Evolutionary conservation across 2,888 invertebrate species (phyloP).

Genomic region (Thymelicus lineola): DNA sequence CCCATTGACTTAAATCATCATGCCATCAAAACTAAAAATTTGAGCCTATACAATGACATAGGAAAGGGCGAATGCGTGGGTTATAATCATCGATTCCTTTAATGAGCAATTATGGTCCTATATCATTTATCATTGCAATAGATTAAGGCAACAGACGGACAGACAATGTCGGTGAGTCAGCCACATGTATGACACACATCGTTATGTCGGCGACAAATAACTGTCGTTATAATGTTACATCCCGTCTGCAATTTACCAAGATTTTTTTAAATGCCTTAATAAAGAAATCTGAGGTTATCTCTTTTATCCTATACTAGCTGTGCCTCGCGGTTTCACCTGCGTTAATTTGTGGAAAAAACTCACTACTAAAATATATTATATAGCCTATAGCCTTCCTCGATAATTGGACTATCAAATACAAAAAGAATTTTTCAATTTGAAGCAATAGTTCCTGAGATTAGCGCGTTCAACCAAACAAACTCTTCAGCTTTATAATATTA

Average conservation of each 20-base stretch:
- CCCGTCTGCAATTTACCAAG: constrained; percentile 26
- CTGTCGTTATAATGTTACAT: constrained; percentile 27
- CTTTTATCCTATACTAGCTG: no score
- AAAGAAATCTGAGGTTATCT: not conserved
- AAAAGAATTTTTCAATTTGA: no score
- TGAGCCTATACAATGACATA: not conserved
- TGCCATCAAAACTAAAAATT: not conserved
- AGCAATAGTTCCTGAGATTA: no score
- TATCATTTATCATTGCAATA: constrained; percentile 32
- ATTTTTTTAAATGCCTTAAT: constrained; percentile 6
- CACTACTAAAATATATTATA: no score
- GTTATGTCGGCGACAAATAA: constrained; percentile 38
- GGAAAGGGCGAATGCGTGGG: not conserved
- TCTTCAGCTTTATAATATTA: no score
- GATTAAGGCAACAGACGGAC: constrained; percentile 36
- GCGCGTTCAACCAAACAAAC: no score
- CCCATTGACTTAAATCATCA: not conserved
- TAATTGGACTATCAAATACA: no score
- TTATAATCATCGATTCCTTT: not conserved
- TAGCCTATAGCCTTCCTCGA: no score
- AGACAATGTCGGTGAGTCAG: constrained; percentile 36
- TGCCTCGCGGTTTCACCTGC: no score
- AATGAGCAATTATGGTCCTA: constrained; percentile 3
- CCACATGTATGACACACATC: constrained; percentile 32
- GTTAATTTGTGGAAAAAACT: no score